Conservation (phyloP, 2,113 vertebrate species). For the Phaetusa simplex region DNA sequence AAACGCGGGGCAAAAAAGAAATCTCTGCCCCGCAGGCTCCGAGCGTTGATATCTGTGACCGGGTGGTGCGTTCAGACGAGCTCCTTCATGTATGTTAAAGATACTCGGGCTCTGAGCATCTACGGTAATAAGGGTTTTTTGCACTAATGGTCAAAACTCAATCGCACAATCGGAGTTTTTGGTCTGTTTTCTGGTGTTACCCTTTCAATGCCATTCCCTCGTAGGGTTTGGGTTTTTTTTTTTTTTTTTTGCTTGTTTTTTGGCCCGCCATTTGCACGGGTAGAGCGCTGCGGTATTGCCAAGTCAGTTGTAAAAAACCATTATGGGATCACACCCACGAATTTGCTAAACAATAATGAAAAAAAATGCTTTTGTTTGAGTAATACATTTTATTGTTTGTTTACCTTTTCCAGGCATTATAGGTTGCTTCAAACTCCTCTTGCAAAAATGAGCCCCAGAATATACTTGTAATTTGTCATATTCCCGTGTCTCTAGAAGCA, state of each 20-base stretch:
- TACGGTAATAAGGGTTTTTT: fast-evolving
- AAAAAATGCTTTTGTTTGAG: not conserved
- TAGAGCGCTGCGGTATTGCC: not conserved
- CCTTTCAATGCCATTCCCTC: not conserved
- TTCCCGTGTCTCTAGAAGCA: not conserved
- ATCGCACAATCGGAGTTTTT: fast-evolving
- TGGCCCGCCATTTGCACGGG: fast-evolving
- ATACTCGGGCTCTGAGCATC: fast-evolving
- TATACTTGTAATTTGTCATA: fast-evolving
- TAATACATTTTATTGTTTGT: not conserved
- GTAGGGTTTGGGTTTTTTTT: no score
- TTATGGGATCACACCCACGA: fast-evolving
- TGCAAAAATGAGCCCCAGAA: not conserved
- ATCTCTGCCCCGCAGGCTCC: fast-evolving
- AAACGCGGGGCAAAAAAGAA: no score
- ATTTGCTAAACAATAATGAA: not conserved
- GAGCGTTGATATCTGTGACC: not conserved
- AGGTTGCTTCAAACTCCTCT: not conserved
- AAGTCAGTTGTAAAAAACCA: not conserved
- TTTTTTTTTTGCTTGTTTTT: not conserved
- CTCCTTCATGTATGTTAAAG: fast-evolving
- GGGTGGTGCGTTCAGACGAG: fast-evolving
- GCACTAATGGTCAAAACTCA: no score
- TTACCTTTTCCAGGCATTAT: not conserved
- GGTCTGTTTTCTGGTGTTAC: not conserved